These are phyloP conservation scores for Agrotis segetum DNA, from an alignment of 2,888 invertebrate genomes.

Conservation along the genomic window DNA sequence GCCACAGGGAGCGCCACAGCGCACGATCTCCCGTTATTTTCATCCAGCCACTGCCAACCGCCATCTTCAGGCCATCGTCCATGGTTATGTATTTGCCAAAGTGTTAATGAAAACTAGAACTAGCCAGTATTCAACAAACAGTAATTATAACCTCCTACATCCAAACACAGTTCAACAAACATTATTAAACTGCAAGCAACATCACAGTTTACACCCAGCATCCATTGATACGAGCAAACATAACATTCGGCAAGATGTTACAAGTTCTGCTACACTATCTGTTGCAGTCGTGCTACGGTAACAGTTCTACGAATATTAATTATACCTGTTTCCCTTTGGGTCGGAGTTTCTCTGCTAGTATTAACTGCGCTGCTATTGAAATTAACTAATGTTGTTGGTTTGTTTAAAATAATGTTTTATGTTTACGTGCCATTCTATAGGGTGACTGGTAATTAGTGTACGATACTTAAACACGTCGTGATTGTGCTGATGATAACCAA, in stretches of 20 bases:
- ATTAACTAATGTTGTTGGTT: not conserved
- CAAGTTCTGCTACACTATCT: slow-evolving; percentile 36
- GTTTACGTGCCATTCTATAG: too few species aligned
- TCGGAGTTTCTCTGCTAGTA: slow-evolving; percentile 26
- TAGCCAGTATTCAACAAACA: not conserved
- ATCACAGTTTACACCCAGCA: slow-evolving; percentile 14
- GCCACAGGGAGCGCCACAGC: too few species aligned
- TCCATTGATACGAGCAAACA: slow-evolving; percentile 52
- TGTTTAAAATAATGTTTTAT: not conserved
- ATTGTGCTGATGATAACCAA: too few species aligned
- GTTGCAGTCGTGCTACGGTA: slow-evolving; percentile 18
- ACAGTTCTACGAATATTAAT: slow-evolving; percentile 45
- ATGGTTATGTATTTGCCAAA: too few species aligned
- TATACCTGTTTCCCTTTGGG: slow-evolving; percentile 44
- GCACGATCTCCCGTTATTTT: too few species aligned
- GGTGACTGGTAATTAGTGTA: too few species aligned
- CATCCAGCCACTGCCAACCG: too few species aligned
- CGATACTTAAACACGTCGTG: too few species aligned
- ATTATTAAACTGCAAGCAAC: slow-evolving; percentile 30
- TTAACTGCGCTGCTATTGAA: slow-evolving; percentile 2
- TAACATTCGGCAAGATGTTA: slow-evolving; percentile 52
- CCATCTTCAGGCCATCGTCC: too few species aligned
- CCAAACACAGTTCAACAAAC: slow-evolving; percentile 20
- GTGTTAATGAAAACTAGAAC: not conserved
- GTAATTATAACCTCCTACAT: not conserved